A percentile compares a stretch with the other conserved stretches of the same genome.
Evolutionary conservation across 2,888 invertebrate genomes (phyloP).

Genomic region (Brenthis daphne): DNA sequence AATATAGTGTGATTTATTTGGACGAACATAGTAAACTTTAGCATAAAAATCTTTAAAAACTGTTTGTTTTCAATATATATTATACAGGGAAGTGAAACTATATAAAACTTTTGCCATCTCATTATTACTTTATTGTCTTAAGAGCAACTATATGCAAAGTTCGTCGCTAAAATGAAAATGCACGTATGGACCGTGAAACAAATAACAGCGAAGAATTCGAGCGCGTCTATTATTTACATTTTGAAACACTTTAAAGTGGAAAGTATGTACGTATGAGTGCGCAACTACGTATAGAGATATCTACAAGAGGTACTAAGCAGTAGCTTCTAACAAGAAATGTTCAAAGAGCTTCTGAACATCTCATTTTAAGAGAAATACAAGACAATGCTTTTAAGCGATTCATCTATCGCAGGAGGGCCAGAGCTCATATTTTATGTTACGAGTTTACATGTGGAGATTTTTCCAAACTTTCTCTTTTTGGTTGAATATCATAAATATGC

Average conservation of each 20-base stretch:
- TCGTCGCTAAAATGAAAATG: neutral
- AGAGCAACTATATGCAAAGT: constrained; percentile 13
- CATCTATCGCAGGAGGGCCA: constrained; percentile 62
- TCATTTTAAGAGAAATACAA: constrained; percentile 61
- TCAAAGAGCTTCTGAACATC: constrained; percentile 46
- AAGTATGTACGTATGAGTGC: constrained; percentile 36
- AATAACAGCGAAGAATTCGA: constrained; percentile 21
- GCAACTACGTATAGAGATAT: constrained; percentile 26
- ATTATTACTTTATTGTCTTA: constrained; percentile 9
- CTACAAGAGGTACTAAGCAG: constrained; percentile 39
- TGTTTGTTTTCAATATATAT: neutral
- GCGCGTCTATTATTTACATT: constrained; percentile 31
- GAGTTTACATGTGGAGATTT: constrained; percentile 49
- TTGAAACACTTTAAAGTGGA: constrained; percentile 30
- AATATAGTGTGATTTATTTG: too few relatives aligned
- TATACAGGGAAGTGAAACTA: neutral
- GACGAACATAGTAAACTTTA: too few relatives aligned
- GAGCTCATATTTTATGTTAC: constrained; percentile 57
- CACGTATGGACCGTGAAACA: constrained; percentile 7
- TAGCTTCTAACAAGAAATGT: constrained; percentile 44
- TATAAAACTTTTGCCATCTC: constrained; percentile 16
- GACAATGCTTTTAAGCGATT: constrained; percentile 79
- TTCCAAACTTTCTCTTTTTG: constrained; percentile 48
- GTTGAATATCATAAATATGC: constrained; percentile 51
- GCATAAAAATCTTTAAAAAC: neutral